A percentile compares a stretch with the other conserved stretches of the same genome.
phyloP scores from a whole-genome alignment of 1,140 invertebrate genomes.

The Melanaphis sacchari region DNA sequence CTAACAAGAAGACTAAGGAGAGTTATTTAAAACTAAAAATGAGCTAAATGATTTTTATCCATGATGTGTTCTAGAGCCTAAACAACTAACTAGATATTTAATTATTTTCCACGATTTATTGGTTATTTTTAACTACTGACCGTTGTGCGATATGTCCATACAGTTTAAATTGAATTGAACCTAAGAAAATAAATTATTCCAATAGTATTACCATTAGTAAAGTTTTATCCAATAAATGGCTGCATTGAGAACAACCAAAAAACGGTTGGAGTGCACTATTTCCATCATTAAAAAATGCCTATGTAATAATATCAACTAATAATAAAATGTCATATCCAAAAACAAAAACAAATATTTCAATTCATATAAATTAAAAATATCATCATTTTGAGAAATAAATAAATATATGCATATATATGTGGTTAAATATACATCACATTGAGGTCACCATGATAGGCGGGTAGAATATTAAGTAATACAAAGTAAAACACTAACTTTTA shows the following conservation, averaged over 20 bases:
- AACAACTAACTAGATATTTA: neutral
- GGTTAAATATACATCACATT: neutral
- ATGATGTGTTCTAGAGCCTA: neutral
- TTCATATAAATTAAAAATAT: neutral
- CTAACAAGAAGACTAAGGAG: too few relatives aligned
- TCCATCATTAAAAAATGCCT: neutral
- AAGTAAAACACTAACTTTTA: constrained; percentile 15
- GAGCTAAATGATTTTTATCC: neutral
- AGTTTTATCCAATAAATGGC: neutral
- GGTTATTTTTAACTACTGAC: too few relatives aligned
- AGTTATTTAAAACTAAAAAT: neutral
- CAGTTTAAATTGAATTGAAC: neutral
- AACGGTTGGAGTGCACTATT: neutral
- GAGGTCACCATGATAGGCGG: neutral
- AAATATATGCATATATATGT: neutral
- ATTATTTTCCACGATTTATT: neutral
- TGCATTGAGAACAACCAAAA: neutral
- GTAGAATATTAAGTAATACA: neutral
- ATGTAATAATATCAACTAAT: neutral
- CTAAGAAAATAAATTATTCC: neutral
- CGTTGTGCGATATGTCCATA: neutral
- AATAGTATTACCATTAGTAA: neutral
- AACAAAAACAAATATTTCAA: neutral
- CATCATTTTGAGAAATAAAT: neutral
- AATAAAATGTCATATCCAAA: neutral